phyloP scores from a whole-genome alignment of 2,888 invertebrate genomes.

The Luffia ferchaultella region DNA sequence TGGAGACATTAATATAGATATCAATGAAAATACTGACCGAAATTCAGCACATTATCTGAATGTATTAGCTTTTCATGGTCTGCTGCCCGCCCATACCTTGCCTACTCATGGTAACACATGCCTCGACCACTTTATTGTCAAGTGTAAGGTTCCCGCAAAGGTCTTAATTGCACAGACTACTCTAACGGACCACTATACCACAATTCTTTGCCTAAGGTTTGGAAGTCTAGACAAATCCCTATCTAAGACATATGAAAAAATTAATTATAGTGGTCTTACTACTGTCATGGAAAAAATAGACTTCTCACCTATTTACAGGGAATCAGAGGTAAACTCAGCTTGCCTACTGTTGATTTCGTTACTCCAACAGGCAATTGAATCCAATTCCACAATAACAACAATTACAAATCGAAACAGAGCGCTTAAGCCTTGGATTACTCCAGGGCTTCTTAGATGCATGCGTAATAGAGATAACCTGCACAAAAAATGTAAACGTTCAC shows the following conservation, averaged over 20 bases:
- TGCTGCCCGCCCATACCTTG: not conserved
- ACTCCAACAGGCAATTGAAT: not conserved
- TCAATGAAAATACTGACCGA: not conserved
- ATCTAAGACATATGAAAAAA: not conserved
- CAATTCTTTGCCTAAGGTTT: not conserved
- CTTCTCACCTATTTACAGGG: not conserved
- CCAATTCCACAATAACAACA: not conserved
- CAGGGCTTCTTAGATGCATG: constrained; percentile 3
- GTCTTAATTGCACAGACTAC: not conserved
- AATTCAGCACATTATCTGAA: not conserved
- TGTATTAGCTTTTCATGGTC: constrained; percentile 2
- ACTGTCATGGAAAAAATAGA: not conserved
- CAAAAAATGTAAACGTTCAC: not conserved
- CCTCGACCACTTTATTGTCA: constrained; percentile 4
- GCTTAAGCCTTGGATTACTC: constrained; percentile 2
- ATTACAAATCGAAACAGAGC: not conserved
- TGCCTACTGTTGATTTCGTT: not conserved
- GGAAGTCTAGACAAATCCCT: not conserved
- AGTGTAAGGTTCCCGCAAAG: not conserved
- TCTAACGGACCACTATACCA: constrained; percentile 1
- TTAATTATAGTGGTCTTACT: not conserved
- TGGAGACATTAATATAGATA: not conserved
- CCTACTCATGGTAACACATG: constrained; percentile 2
- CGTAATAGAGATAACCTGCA: constrained; percentile 6
- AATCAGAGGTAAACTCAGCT: not conserved